These are phyloP conservation scores for Maccullochella peelii DNA, from an alignment of 2,113 vertebrate genomes.

Conservation along the genomic window DNA sequence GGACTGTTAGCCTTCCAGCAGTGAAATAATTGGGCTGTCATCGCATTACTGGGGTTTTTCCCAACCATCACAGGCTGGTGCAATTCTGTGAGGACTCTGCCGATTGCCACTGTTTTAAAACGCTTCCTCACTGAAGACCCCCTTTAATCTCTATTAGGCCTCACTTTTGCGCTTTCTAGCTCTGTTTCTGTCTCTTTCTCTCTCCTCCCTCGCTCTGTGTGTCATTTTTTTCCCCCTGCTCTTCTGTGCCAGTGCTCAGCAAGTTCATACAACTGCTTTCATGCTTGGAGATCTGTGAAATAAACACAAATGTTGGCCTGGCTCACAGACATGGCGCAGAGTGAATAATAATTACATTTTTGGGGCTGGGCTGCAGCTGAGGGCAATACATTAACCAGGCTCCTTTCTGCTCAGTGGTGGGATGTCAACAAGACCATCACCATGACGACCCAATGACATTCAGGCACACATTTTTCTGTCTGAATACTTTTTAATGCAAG, in stretches of 20 bases:
- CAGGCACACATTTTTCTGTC: neutral
- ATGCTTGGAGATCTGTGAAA: constrained; percentile 66
- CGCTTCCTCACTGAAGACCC: constrained; percentile 48
- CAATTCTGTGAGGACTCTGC: constrained; percentile 49
- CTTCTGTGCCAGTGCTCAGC: constrained; percentile 53
- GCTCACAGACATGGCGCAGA: neutral
- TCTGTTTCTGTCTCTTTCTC: constrained; percentile 58
- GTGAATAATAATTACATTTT: constrained; percentile 54
- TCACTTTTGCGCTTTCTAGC: constrained; percentile 16
- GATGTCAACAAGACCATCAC: constrained; percentile 37
- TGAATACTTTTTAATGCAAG: neutral
- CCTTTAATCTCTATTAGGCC: constrained; percentile 59
- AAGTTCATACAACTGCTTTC: constrained; percentile 69
- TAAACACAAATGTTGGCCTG: constrained; percentile 66
- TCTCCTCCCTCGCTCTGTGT: constrained; percentile 34
- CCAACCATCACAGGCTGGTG: constrained; percentile 33
- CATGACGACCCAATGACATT: constrained; percentile 19
- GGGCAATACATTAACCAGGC: constrained; percentile 41
- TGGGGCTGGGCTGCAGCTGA: constrained; percentile 37
- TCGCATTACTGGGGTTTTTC: constrained; percentile 47
- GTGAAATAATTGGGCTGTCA: constrained; percentile 74
- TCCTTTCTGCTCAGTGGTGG: neutral
- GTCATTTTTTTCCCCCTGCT: constrained; percentile 27
- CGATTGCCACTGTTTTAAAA: constrained; percentile 53
- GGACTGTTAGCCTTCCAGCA: constrained; percentile 54